Conservation (phyloP, 2,888 invertebrate genomes). For the Catocala sponsa region DNA sequence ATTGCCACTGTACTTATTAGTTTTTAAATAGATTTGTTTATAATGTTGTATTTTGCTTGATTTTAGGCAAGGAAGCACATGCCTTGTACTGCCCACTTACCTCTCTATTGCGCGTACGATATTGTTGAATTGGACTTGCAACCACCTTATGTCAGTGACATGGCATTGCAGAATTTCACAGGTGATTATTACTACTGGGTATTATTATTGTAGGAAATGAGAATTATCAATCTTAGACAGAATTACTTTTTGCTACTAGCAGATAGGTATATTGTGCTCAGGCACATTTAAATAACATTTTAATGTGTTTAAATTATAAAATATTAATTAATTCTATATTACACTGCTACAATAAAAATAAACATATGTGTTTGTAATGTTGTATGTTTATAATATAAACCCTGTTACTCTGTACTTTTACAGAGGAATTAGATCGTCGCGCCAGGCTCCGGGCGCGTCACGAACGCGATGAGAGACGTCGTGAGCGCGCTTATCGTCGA, state of each 20-base stretch:
- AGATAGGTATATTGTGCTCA: no score
- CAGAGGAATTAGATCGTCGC: constrained; percentile 92
- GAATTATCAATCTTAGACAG: no score
- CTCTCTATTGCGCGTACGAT: constrained; percentile 96
- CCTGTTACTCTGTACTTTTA: constrained; percentile 13
- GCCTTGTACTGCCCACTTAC: constrained; percentile 95
- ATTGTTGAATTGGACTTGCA: constrained; percentile 95
- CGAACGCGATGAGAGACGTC: constrained; percentile 92
- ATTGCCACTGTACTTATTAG: neutral
- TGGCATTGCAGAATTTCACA: constrained; percentile 91
- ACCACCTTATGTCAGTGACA: constrained; percentile 91
- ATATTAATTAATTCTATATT: no score
- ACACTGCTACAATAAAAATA: no score
- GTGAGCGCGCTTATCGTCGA: constrained; percentile 93
- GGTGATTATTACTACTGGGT: constrained; percentile 67
- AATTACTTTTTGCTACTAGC: no score
- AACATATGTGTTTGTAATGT: no score
- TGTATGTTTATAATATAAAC: no score
- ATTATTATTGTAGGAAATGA: no score
- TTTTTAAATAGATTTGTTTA: neutral
- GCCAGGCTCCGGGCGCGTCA: constrained; percentile 91
- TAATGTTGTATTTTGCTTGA: constrained; percentile 6
- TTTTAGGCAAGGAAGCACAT: constrained; percentile 83
- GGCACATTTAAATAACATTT: no score
- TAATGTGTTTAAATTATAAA: no score